Percentiles rank a stretch among this genome's conserved stretches.
Evolutionary conservation across 2,113 vertebrate species (phyloP).

Genomic region (Salvelinus alpinus): DNA sequence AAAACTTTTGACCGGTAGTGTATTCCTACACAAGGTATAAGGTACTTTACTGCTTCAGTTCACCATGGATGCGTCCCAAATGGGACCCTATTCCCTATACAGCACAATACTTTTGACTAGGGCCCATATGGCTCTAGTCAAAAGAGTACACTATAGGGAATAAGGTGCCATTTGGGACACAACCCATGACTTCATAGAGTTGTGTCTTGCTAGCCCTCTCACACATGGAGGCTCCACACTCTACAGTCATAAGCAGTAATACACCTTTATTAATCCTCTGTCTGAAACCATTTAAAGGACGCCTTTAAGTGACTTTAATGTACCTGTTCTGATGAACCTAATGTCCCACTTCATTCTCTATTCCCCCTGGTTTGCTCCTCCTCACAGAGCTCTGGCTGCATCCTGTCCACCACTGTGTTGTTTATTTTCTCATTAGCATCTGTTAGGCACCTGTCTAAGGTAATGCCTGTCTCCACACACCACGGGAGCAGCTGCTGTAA

Average conservation of each 20-base stretch:
- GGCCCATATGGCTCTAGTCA: too few relatives aligned
- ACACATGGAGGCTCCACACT: too few relatives aligned
- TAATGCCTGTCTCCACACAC: background rate
- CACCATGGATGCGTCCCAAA: too few relatives aligned
- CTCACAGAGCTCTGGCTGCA: background rate
- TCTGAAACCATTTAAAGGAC: background rate
- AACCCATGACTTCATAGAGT: too few relatives aligned
- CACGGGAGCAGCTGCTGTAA: background rate
- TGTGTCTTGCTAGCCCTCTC: too few relatives aligned
- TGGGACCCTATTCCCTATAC: too few relatives aligned
- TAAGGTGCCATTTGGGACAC: too few relatives aligned
- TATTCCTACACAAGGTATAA: too few relatives aligned
- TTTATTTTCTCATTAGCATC: background rate
- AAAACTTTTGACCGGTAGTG: too few relatives aligned
- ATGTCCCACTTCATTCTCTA: background rate
- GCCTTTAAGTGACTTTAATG: slow-evolving; percentile 1
- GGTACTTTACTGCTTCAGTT: too few relatives aligned
- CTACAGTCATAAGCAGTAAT: background rate
- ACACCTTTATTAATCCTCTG: background rate
- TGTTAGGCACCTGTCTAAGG: background rate
- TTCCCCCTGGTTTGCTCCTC: background rate
- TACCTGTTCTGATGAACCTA: background rate
- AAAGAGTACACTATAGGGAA: too few relatives aligned
- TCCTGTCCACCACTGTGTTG: background rate
- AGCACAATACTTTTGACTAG: too few relatives aligned